Base-by-base conservation (phyloP, 2,113 vertebrate genomes). In the Oncorhynchus kisutch region DNA sequence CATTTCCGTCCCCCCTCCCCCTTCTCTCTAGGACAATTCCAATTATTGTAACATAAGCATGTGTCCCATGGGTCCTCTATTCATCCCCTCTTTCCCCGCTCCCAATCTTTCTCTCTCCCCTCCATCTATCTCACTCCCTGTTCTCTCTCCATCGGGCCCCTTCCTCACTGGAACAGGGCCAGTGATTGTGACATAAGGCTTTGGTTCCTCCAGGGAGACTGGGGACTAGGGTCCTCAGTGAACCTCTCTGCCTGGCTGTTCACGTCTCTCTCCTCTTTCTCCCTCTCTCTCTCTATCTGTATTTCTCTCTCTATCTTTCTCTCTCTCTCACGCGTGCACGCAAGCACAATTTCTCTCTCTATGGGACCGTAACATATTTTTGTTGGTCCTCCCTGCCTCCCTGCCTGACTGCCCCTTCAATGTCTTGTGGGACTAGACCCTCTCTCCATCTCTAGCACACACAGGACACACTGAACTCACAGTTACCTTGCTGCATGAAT, bases 151-250 rank as follows among this genome's bases (percentile, higher is more conserved):
- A 3, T 11, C 25, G 6, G 12, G 39, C 39, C 49, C 70, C 70
- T 71, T 9, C 13, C 70, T 72, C 48, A 18, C 13, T 59, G 49
- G n/a, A 25, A 27, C 73, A 67, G 39, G 9, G 39, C 39, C 39
- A 45, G 14, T 54, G 65, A 65, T 22, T 57, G 57, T 75, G 75
- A 20, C 64, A 81, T 54, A 74, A 62, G 67, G 67, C 65, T 74
- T 14, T 25, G 65, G 18, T 71, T 79, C 71, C 74, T 59, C 67
- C 51, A 71, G 72, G 80, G 34, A 1, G 34, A 34, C 34, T 34
- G 34, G 34, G 78, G 78, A 64, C n/a, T 64, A 73, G 73, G 5
- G 13, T 9, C 8, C 65, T 12, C 65, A 8, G 11, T 67, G 11
- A 3, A 67, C 13, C 7, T 31, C 1, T 11, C 3, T 66, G n/a